A percentile compares a stretch with the other conserved stretches of the same genome.
These are phyloP conservation scores for Contarinia nasturtii DNA, from an alignment of 1,140 invertebrate species.

Conservation along the genomic window DNA sequence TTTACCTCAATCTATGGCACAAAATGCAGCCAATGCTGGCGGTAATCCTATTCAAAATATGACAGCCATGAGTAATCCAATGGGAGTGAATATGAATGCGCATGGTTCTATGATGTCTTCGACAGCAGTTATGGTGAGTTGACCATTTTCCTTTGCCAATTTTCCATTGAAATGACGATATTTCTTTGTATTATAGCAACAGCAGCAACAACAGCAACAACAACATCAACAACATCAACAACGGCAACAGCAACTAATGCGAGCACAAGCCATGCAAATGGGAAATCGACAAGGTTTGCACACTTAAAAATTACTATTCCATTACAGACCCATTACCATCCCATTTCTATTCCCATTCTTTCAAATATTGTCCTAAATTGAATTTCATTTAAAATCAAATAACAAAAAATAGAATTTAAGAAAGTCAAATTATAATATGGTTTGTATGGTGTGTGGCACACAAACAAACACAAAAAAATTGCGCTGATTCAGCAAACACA, in stretches of 20 bases:
- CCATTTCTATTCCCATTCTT: too few relatives aligned
- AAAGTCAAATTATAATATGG: too few relatives aligned
- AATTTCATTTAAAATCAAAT: too few relatives aligned
- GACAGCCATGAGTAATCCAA: background rate
- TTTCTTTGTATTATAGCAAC: constrained; percentile 36
- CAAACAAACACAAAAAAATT: too few relatives aligned
- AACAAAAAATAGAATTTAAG: too few relatives aligned
- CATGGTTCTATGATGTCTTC: constrained; percentile 9
- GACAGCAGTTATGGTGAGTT: background rate
- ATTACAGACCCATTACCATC: too few relatives aligned
- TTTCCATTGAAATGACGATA: constrained; percentile 42
- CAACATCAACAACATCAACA: constrained; percentile 26
- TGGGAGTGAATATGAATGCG: constrained; percentile 3
- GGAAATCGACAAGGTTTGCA: too few relatives aligned
- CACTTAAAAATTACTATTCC: too few relatives aligned
- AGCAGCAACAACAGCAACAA: constrained; percentile 23
- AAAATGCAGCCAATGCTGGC: background rate
- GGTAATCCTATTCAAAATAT: background rate
- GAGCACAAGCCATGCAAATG: background rate
- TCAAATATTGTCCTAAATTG: too few relatives aligned
- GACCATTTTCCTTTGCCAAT: constrained; percentile 19
- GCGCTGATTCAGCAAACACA: too few relatives aligned
- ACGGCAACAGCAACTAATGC: constrained; percentile 27
- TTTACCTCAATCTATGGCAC: background rate
- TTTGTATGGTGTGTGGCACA: too few relatives aligned